These are phyloP conservation scores for Artemia sinica DNA, from an alignment of 2,888 invertebrate genomes.

Conservation along the genomic window DNA sequence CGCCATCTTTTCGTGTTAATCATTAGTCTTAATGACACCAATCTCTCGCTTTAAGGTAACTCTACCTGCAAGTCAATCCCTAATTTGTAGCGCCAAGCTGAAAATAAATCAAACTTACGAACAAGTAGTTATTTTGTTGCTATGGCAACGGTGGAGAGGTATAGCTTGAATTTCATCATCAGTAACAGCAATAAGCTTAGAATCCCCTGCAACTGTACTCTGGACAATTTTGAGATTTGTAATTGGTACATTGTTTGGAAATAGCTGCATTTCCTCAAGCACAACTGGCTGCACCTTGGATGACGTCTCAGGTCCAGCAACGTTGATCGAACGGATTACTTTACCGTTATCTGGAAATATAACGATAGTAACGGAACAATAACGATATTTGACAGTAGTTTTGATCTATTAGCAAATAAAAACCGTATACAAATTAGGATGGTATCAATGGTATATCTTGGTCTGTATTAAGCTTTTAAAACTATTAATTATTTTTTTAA, in stretches of 20 bases:
- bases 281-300: slow-evolving; percentile 47
- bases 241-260: slow-evolving; percentile 44
- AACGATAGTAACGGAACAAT: slow-evolving; percentile 5
- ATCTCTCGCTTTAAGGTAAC: no score
- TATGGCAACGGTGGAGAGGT: slow-evolving; percentile 60
- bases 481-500: no score
- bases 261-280: slow-evolving; percentile 64
- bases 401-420: no score
- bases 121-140: slow-evolving; percentile 34
- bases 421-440: no score
- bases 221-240: slow-evolving; percentile 52
- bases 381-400: no score
- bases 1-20: no score
- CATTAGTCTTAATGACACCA: no score
- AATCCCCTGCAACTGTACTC: slow-evolving; percentile 29
- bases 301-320: slow-evolving; percentile 42
- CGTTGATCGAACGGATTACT: slow-evolving; percentile 75
- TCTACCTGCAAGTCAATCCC: no score
- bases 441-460: no score
- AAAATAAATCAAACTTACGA: no score
- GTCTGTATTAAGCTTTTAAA: no score
- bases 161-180: slow-evolving; percentile 68
- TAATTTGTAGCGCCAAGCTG: no score
- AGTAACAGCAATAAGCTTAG: slow-evolving; percentile 63
- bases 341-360: slow-evolving; percentile 59